Conservation (phyloP, 2,888 invertebrate genomes). For the Camptogramma bilineatum region DNA sequence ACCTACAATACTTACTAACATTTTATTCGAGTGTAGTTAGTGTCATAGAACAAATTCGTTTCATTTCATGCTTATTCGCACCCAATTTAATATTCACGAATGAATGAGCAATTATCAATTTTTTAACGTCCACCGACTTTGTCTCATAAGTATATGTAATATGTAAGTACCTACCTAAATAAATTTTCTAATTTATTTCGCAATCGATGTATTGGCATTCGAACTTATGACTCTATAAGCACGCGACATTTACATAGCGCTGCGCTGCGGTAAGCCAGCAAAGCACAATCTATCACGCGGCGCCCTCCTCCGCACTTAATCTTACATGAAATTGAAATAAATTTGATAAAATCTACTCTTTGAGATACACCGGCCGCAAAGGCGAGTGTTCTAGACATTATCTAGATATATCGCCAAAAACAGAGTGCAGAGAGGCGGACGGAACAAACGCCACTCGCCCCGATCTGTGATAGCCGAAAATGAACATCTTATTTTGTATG, state of each 20-base stretch:
- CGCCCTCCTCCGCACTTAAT: slow-evolving; percentile 60
- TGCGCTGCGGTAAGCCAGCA: slow-evolving; percentile 56
- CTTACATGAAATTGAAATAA: slow-evolving; percentile 72
- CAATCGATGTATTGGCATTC: slow-evolving; percentile 73
- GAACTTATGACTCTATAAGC: slow-evolving; percentile 79
- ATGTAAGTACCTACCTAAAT: no score
- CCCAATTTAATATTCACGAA: slow-evolving; percentile 30
- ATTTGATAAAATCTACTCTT: slow-evolving; percentile 69
- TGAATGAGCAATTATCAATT: slow-evolving; percentile 31
- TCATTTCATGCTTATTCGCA: slow-evolving; percentile 16
- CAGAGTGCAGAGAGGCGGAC: slow-evolving; percentile 64
- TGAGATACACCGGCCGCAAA: slow-evolving; percentile 64
- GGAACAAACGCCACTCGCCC: slow-evolving; percentile 63
- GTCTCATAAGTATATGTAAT: slow-evolving; percentile 64
- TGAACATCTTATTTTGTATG: slow-evolving; percentile 40
- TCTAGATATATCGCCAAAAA: slow-evolving; percentile 72
- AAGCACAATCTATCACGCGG: slow-evolving; percentile 48
- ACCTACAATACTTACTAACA: no score
- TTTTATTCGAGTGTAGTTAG: not conserved
- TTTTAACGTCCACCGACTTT: slow-evolving; percentile 56
- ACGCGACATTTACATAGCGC: slow-evolving; percentile 79
- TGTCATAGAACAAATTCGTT: not conserved
- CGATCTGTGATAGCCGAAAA: slow-evolving; percentile 63
- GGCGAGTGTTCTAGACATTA: slow-evolving; percentile 70
- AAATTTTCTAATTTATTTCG: slow-evolving; percentile 73